phyloP scores from a whole-genome alignment of 2,113 vertebrate species.

The Coturnix japonica region DNA sequence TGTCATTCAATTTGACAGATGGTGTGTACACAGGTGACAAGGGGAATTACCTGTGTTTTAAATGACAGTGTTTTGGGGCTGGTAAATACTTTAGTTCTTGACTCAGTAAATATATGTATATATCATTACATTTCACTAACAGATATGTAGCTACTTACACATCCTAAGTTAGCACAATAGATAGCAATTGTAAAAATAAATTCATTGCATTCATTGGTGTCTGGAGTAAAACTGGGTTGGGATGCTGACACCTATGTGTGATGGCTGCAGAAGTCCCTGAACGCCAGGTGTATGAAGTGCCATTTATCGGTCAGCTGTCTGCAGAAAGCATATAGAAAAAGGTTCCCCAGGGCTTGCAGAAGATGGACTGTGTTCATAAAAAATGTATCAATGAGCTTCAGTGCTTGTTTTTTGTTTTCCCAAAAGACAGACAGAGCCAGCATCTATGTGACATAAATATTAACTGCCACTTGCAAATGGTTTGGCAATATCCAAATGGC shows the following conservation, averaged over 20 bases:
- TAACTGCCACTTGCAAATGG: background rate
- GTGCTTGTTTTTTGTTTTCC: constrained; percentile 26
- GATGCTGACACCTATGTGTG: background rate
- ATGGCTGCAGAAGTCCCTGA: background rate
- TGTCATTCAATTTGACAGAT: background rate
- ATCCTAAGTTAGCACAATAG: background rate
- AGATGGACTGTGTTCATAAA: background rate
- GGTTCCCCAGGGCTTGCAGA: background rate
- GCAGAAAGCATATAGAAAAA: background rate
- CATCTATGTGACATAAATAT: background rate
- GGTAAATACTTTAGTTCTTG: background rate
- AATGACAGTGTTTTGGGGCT: background rate
- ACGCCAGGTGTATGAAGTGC: background rate
- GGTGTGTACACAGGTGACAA: background rate
- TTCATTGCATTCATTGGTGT: background rate
- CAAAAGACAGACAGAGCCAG: background rate
- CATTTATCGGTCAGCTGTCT: background rate
- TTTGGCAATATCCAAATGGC: background rate
- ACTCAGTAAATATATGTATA: background rate
- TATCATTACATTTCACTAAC: background rate
- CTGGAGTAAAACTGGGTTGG: background rate
- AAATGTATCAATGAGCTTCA: constrained; percentile 15
- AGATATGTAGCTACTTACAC: background rate
- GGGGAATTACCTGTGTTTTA: background rate
- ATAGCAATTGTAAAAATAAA: background rate